A percentile compares a stretch with the other conserved stretches of the same genome.
These are phyloP conservation scores for Cyclophora albipunctata DNA, from an alignment of 2,888 invertebrate species.

Conservation along the genomic window DNA sequence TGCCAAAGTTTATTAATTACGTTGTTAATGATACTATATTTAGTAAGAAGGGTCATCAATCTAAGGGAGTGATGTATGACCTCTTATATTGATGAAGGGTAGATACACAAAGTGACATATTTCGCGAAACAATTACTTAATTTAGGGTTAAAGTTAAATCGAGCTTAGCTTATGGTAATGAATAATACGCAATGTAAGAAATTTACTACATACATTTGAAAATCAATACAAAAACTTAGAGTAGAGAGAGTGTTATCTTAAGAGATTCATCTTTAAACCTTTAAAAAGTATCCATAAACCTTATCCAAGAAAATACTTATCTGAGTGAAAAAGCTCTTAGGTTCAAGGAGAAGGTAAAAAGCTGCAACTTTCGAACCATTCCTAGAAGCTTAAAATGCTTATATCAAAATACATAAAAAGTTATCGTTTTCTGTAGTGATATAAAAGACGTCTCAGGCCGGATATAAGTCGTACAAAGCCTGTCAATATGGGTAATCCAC, in stretches of 20 bases:
- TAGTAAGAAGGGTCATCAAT: slow-evolving; percentile 47
- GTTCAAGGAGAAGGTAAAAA: no score
- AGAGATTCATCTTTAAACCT: no score
- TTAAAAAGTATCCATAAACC: no score
- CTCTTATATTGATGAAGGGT: slow-evolving; percentile 33
- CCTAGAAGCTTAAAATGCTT: neutral
- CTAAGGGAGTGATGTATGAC: slow-evolving; percentile 46
- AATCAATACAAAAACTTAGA: no score
- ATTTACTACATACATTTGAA: no score
- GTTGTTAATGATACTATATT: slow-evolving; percentile 47
- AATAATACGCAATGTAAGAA: no score
- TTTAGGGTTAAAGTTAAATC: no score
- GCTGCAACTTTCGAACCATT: neutral
- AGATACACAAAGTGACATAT: slow-evolving; percentile 32
- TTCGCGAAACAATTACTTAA: neutral
- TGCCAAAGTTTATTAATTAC: slow-evolving; percentile 24
- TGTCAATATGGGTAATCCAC: slow-evolving; percentile 34
- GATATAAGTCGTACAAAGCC: slow-evolving; percentile 28
- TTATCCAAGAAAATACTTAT: no score
- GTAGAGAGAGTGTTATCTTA: no score
- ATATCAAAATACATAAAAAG: neutral
- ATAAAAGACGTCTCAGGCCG: slow-evolving; percentile 21
- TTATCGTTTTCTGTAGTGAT: slow-evolving; percentile 1
- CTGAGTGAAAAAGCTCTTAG: no score
- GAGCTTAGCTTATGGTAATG: no score